phyloP scores from a whole-genome alignment of 2,113 vertebrate species.

The Kryptolebias marmoratus region DNA sequence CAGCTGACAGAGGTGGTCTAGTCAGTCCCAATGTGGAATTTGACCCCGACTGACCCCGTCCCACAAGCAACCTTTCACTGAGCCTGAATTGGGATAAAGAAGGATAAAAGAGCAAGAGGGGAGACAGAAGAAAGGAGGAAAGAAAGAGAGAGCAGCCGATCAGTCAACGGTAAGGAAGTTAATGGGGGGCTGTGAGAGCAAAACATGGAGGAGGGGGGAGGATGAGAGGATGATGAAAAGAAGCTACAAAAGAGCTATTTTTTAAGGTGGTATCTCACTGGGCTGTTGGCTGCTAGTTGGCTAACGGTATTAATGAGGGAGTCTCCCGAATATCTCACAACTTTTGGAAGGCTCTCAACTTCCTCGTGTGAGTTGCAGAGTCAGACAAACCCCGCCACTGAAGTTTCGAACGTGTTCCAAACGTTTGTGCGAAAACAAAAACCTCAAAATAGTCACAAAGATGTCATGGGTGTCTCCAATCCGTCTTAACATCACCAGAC shows the following conservation, averaged over 20 bases:
- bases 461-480: too few relatives aligned
- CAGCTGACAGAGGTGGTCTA: constrained; percentile 50
- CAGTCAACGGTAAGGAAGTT: constrained; percentile 71
- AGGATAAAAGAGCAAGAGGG: constrained; percentile 60
- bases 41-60: constrained; percentile 71
- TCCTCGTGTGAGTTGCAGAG: too few relatives aligned
- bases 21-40: constrained; percentile 75
- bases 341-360: too few relatives aligned
- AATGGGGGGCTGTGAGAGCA: constrained; percentile 39
- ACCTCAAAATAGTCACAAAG: too few relatives aligned
- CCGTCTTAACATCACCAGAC: too few relatives aligned
- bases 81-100: constrained; percentile 40
- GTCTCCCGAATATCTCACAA: too few relatives aligned
- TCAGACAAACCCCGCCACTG: too few relatives aligned
- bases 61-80: constrained; percentile 68
- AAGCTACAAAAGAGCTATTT: constrained; percentile 68
- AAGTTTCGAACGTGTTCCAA: too few relatives aligned
- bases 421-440: too few relatives aligned
- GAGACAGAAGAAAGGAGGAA: constrained; percentile 44
- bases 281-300: too few relatives aligned
- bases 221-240: constrained; percentile 43
- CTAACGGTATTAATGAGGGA: too few relatives aligned
- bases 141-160: constrained; percentile 52
- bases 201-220: constrained; percentile 21
- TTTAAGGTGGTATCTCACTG: constrained; percentile 1